A percentile compares a stretch with the other conserved stretches of the same genome.
Conservation (phyloP, 2,113 vertebrate species). For the Chascanopsetta lugubris region DNA sequence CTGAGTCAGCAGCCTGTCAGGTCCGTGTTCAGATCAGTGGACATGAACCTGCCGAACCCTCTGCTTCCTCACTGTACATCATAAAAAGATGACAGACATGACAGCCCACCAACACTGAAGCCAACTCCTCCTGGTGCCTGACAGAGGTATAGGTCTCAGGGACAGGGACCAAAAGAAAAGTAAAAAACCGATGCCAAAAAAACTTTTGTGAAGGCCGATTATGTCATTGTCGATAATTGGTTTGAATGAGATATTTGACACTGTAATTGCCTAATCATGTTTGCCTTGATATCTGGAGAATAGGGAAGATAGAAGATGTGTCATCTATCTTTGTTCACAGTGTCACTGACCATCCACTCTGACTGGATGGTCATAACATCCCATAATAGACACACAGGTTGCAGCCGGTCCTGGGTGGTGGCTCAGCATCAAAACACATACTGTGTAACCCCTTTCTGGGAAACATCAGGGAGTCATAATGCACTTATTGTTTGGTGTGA, state of each 20-base stretch:
- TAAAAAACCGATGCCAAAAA: no score
- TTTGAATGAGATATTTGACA: no score
- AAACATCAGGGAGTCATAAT: constrained; percentile 54
- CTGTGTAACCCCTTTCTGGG: constrained; percentile 35
- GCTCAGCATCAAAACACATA: background rate
- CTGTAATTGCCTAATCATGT: no score
- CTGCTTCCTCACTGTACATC: background rate
- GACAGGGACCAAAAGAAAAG: no score
- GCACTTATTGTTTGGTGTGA: constrained; percentile 63
- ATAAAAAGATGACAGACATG: background rate
- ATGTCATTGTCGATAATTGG: no score
- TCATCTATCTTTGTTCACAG: no score
- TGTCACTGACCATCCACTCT: no score
- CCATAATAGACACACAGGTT: constrained; percentile 6
- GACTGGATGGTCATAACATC: background rate
- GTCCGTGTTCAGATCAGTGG: constrained; percentile 26
- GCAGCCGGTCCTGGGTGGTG: constrained; percentile 21
- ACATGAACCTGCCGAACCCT: constrained; percentile 16
- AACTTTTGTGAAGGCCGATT: no score
- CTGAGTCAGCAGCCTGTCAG: constrained; percentile 56
- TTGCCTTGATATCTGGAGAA: no score
- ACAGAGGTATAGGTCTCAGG: no score
- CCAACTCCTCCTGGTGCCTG: no score
- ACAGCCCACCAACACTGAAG: background rate
- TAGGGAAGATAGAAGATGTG: no score